phyloP scores from a whole-genome alignment of 2,797 vertebrate genomes.

The Fistularia tabacaria region DNA sequence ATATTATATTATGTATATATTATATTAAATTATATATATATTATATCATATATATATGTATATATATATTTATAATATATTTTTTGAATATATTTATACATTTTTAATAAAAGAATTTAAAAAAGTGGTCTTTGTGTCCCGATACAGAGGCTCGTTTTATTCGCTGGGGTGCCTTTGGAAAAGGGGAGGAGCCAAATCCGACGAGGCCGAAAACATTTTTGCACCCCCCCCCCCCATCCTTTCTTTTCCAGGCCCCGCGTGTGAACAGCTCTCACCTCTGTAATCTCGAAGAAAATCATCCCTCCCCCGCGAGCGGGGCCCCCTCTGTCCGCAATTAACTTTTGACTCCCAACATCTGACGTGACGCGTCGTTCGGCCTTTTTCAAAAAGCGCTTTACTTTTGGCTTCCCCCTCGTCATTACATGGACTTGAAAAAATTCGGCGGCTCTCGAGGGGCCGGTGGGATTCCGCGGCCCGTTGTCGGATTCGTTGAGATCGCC shows the following conservation, averaged over 20 bases:
- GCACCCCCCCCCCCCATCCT: no score
- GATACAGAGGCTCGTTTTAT: no score
- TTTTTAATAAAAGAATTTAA: slow-evolving; percentile 27
- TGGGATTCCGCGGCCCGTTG: slow-evolving; percentile 55
- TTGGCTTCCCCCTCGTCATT: slow-evolving; percentile 51
- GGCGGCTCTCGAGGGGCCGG: slow-evolving; percentile 44
- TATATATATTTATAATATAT: no score
- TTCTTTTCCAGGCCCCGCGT: slow-evolving; percentile 4
- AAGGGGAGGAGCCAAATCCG: no score
- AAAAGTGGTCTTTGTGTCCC: no score
- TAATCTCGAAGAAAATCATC: slow-evolving; percentile 36
- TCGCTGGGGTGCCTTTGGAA: no score
- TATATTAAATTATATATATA: no score
- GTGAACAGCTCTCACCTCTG: slow-evolving; percentile 35
- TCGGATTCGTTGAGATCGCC: slow-evolving; percentile 60
- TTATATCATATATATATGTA: no score
- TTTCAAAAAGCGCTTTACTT: slow-evolving; percentile 57
- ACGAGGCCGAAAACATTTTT: no score
- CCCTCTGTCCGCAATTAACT: slow-evolving; percentile 54
- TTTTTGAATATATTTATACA: no score
- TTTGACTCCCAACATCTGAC: slow-evolving; percentile 58
- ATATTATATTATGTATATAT: no score
- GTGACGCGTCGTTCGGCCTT: slow-evolving; percentile 33
- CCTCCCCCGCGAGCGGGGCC: slow-evolving; percentile 42
- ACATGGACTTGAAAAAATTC: slow-evolving; percentile 54